Evolutionary conservation across 2,888 invertebrate species (phyloP).

Genomic region (Incurvaria masculella): DNA sequence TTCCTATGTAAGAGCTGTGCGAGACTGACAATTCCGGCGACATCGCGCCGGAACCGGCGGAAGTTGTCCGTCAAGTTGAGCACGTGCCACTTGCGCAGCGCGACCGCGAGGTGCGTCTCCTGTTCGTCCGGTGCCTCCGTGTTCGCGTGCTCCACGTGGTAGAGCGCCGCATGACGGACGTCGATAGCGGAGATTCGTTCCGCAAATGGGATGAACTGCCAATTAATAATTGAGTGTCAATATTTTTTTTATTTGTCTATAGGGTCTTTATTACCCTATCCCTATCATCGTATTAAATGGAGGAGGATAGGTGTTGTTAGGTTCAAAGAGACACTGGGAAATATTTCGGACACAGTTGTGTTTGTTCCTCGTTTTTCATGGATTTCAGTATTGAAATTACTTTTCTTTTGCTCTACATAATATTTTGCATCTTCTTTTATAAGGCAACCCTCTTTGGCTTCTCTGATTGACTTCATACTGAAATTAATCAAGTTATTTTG

Average conservation of each 20-base stretch:
- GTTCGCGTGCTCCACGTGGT: slow-evolving; percentile 76
- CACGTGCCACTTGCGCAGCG: slow-evolving; percentile 85
- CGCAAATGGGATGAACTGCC: slow-evolving; percentile 82
- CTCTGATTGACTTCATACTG: too few relatives aligned
- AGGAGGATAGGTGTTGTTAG: too few relatives aligned
- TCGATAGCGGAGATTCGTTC: slow-evolving; percentile 84
- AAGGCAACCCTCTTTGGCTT: too few relatives aligned
- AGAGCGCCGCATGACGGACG: slow-evolving; percentile 76
- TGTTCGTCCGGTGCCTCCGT: slow-evolving; percentile 66
- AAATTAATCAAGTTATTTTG: too few relatives aligned
- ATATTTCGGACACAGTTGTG: too few relatives aligned
- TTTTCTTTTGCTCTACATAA: too few relatives aligned
- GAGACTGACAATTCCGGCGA: slow-evolving; percentile 73
- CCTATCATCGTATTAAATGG: too few relatives aligned
- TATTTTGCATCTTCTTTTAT: too few relatives aligned
- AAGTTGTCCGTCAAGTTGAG: slow-evolving; percentile 85
- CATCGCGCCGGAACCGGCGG: slow-evolving; percentile 70
- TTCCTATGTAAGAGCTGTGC: slow-evolving; percentile 82
- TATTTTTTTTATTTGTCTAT: slow-evolving; percentile 4
- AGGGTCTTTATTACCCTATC: too few relatives aligned
- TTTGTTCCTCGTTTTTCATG: too few relatives aligned
- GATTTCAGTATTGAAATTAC: too few relatives aligned
- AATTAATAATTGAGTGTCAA: slow-evolving; percentile 19
- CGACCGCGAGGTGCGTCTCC: slow-evolving; percentile 77
- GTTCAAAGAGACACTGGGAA: too few relatives aligned